A percentile compares a stretch with the other conserved stretches of the same genome.
These are phyloP conservation scores for Ceratosolen fusciceps DNA, from an alignment of 1,140 invertebrate genomes.

Conservation along the genomic window DNA sequence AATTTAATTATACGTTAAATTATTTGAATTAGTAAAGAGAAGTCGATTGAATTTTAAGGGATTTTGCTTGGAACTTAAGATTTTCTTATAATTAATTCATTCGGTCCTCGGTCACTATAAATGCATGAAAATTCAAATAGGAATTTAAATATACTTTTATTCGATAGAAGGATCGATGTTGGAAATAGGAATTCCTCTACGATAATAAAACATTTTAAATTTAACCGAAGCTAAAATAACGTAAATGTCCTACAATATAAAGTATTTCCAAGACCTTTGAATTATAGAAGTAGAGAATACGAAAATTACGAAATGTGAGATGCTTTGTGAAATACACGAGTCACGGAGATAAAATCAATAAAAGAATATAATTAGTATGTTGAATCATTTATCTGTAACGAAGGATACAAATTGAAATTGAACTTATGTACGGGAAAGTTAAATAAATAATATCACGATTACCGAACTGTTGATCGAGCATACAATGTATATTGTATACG, in stretches of 20 bases:
- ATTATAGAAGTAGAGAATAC: constrained; percentile 33
- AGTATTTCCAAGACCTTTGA: constrained; percentile 16
- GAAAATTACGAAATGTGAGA: constrained; percentile 23
- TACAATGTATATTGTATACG: neutral
- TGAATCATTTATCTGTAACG: constrained; percentile 36
- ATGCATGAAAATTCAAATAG: too few relatives aligned
- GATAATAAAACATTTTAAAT: neutral
- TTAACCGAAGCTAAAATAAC: neutral
- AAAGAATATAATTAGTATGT: neutral
- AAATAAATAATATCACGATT: constrained; percentile 41
- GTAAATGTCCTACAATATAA: neutral
- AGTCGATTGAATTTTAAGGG: too few relatives aligned
- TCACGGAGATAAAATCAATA: neutral
- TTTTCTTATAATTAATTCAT: too few relatives aligned
- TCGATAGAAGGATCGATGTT: too few relatives aligned
- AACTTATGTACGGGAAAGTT: constrained; percentile 22
- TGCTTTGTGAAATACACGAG: constrained; percentile 15
- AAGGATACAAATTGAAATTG: neutral
- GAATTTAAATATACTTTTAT: too few relatives aligned
- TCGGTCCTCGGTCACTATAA: too few relatives aligned
- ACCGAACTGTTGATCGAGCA: constrained; percentile 41
- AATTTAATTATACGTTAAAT: too few relatives aligned
- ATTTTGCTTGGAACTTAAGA: too few relatives aligned
- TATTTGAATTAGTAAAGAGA: too few relatives aligned
- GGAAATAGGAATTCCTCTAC: neutral